Base-by-base conservation (phyloP, 2,888 invertebrate species). In the Phaonia tiefii region DNA sequence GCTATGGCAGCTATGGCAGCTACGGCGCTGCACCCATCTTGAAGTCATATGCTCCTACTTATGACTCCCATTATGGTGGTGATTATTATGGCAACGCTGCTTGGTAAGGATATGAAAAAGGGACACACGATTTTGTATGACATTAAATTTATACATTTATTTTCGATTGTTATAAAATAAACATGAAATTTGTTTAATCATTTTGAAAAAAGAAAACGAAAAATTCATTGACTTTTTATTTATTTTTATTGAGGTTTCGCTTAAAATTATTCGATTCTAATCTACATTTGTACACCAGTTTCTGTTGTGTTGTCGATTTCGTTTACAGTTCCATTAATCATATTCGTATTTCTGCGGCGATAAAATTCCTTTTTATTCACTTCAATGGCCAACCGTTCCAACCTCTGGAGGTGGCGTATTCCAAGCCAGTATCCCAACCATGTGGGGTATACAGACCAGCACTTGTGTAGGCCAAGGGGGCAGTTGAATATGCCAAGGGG, bases 321-420 rank as follows among this genome's bases (percentile, higher is more conserved):
- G 4, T 8, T 31, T 8, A 31, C 8, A 31, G 8, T 31, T 25
- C 7, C 26, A 42, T 60, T 31, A 49, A 49, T 20, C 15, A 15
- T 10, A 11, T 63, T 20, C 13, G 17, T 37, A 49, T 75, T 31
- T 20, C 39, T 67, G 46, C 44, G 15, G n/a, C 10, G 20, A 49
- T 10, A 17, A 22, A 31, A 31, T 31, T 31, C 17, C 51, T 31
- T 42, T 13, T n/a, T 22, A 17, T 20, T 17, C 26, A 84, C 39
- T 85, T 84, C 20, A 85, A 49, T 20, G 84, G 78, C 85, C 85
- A 85, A 22, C 79, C 84, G 75, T 83, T 82, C 85, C 85, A 85
- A 70, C 82, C 83, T 13, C 65, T 81, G 25, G 82, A 82, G 10
- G 39, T 39, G 1, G 75, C 60, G 25, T 83, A 77, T 2, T 84